Conservation (phyloP, 2,888 invertebrate genomes). For the Eupithecia dodoneata region DNA sequence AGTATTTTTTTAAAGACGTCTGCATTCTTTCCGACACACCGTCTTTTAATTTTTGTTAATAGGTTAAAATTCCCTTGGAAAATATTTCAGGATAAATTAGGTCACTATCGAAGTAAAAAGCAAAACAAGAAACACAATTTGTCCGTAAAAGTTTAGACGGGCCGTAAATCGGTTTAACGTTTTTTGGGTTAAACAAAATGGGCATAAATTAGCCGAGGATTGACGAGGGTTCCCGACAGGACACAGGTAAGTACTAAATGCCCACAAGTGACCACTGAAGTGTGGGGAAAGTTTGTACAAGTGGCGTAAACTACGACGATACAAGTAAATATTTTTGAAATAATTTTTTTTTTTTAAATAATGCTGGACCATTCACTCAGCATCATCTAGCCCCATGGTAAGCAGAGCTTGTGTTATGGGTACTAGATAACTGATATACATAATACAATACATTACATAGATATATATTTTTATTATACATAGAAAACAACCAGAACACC, state of each 20-base stretch:
- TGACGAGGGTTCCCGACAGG: slow-evolving; percentile 76
- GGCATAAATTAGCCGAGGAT: slow-evolving; percentile 76
- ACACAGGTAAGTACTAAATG: slow-evolving; percentile 49
- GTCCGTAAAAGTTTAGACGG: slow-evolving; percentile 70
- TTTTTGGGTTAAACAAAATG: slow-evolving; percentile 78
- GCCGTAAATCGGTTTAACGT: slow-evolving; percentile 71
- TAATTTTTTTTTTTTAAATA: too few relatives aligned
- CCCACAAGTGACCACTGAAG: slow-evolving; percentile 35
- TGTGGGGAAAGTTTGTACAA: not conserved
- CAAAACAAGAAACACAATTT: slow-evolving; percentile 59
- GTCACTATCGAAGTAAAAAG: slow-evolving; percentile 33
- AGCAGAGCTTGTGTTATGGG: too few relatives aligned
- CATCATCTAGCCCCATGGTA: too few relatives aligned
- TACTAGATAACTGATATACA: too few relatives aligned
- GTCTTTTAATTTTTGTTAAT: not conserved
- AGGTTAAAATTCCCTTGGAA: not conserved
- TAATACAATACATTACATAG: too few relatives aligned
- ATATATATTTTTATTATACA: too few relatives aligned
- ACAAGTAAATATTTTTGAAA: not conserved
- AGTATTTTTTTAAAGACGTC: not conserved
- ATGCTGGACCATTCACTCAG: too few relatives aligned
- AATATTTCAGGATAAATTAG: not conserved
- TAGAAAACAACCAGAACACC: too few relatives aligned
- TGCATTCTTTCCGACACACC: not conserved
- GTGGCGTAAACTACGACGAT: not conserved